These are phyloP conservation scores for Aplocera efformata DNA, from an alignment of 2,888 invertebrate species.

Conservation along the genomic window DNA sequence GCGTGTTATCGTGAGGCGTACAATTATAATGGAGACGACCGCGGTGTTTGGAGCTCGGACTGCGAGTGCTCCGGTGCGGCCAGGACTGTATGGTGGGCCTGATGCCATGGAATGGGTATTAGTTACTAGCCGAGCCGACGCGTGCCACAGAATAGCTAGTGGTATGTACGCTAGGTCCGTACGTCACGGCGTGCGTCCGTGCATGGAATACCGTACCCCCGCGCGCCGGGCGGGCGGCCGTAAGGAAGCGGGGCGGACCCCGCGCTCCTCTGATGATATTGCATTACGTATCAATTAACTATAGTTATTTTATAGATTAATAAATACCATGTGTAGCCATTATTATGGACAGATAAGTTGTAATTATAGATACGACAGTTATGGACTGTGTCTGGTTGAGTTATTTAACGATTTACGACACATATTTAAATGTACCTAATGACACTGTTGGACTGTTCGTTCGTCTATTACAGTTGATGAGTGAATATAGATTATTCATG, in stretches of 20 bases:
- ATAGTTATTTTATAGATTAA: conserved; percentile 60
- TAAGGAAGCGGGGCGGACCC: conserved; percentile 5
- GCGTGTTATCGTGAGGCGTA: conserved; percentile 67
- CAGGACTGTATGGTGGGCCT: conserved; percentile 16
- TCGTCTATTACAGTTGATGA: too few species aligned
- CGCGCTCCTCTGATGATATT: conserved; percentile 34
- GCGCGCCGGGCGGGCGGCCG: conserved; percentile 18
- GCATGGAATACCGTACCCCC: conserved; percentile 14
- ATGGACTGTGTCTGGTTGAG: not conserved
- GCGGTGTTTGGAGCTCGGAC: conserved; percentile 48
- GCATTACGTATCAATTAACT: conserved; percentile 65
- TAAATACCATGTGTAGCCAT: conserved; percentile 51
- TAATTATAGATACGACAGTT: conserved; percentile 1
- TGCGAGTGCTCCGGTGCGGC: conserved; percentile 43
- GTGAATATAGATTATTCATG: too few species aligned
- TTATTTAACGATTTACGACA: not conserved
- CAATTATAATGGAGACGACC: conserved; percentile 59
- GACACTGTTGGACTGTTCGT: too few species aligned
- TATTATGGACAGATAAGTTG: conserved; percentile 31
- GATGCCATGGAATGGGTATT: conserved; percentile 14
- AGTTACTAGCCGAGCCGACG: conserved; percentile 12
- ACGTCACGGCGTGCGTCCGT: conserved; percentile 19
- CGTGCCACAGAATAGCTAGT: conserved; percentile 6
- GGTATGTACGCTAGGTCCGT: conserved; percentile 13
- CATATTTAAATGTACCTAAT: not conserved